Conservation (phyloP, 2,113 vertebrate genomes). For the Channa maculata region DNA sequence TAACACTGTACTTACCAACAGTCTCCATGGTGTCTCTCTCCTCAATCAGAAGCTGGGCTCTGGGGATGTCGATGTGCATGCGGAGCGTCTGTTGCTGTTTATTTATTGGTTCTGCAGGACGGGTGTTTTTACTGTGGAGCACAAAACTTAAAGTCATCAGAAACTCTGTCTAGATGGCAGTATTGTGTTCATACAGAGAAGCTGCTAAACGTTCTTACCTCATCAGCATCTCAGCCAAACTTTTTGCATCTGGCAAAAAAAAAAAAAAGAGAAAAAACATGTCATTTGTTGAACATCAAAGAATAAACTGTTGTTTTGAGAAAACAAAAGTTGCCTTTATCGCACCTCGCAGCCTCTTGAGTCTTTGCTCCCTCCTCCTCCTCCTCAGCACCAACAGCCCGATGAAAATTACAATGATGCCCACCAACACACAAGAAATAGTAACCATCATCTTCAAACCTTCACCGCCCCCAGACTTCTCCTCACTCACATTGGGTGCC, state of each 20-base stretch:
- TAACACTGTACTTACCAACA: conserved; percentile 85
- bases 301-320: neutral
- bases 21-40: conserved; percentile 99
- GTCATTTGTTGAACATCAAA: neutral
- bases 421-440: conserved; percentile 95
- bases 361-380: conserved; percentile 93
- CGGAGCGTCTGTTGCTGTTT: conserved; percentile 97
- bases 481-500: conserved; percentile 90
- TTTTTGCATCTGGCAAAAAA: conserved; percentile 94
- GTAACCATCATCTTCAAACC: conserved; percentile 99
- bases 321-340: neutral
- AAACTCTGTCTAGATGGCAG: no score
- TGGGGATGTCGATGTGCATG: conserved; percentile 98
- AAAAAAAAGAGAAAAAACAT: conserved; percentile 59
- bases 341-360: conserved; percentile 96
- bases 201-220: conserved; percentile 84
- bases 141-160: neutral
- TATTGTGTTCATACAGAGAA: neutral
- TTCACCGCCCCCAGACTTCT: conserved; percentile 87
- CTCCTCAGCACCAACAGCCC: conserved; percentile 92
- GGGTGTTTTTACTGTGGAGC: conserved; percentile 93
- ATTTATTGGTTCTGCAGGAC: conserved; percentile 95
- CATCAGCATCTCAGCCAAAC: conserved; percentile 99
- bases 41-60: conserved; percentile 97
- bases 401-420: conserved; percentile 90